Conservation (phyloP, 2,113 vertebrate genomes). For the Lepus americanus region DNA sequence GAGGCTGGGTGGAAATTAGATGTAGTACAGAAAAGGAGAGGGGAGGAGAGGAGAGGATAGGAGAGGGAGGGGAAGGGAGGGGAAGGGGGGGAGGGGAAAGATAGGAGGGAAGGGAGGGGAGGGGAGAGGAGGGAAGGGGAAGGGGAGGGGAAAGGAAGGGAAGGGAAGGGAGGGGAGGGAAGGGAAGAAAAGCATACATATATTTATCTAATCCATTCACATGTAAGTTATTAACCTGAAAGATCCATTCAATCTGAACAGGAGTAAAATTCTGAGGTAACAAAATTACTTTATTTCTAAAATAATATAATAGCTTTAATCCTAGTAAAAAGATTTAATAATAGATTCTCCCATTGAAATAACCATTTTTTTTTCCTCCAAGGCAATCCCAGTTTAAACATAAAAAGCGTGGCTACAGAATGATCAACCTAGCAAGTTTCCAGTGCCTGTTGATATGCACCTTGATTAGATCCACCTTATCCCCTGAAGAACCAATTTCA, state of each 20-base stretch:
- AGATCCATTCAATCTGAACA: neutral
- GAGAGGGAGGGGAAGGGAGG: too few species aligned
- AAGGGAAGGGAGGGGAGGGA: too few species aligned
- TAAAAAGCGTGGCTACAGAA: neutral
- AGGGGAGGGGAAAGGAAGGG: too few species aligned
- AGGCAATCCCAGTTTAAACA: neutral
- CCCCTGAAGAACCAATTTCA: neutral
- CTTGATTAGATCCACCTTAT: neutral
- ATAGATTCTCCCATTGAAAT: conserved; percentile 20
- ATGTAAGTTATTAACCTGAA: neutral
- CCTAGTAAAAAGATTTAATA: neutral
- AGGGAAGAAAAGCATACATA: neutral
- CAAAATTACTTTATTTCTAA: conserved; percentile 24
- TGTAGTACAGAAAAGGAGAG: too few species aligned
- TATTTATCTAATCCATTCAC: neutral
- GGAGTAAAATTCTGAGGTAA: neutral
- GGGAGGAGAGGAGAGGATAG: too few species aligned
- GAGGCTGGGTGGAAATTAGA: too few species aligned
- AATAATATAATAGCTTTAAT: neutral
- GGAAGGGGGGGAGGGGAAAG: too few species aligned
- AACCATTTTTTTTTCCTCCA: neutral
- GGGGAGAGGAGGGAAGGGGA: too few species aligned
- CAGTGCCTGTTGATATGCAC: neutral
- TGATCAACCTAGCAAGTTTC: neutral
- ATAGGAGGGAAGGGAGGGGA: too few species aligned